Percentiles rank a stretch among this genome's conserved stretches.
phyloP scores from a whole-genome alignment of 2,888 invertebrate species.

The Perithous albicinctus region DNA sequence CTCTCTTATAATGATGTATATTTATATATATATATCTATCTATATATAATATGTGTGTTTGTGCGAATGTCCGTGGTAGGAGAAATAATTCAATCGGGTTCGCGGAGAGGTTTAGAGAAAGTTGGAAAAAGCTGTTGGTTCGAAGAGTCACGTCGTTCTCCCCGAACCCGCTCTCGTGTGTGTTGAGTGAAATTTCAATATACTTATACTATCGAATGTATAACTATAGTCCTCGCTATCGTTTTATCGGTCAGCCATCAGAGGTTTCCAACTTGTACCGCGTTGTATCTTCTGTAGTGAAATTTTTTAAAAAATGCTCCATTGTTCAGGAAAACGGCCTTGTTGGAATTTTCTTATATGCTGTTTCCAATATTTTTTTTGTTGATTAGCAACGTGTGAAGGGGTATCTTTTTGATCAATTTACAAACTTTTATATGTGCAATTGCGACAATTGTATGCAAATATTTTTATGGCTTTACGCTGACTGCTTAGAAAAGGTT shows the following conservation, averaged over 20 bases:
- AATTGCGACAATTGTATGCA: too few relatives aligned
- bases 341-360: background rate
- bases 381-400: too few relatives aligned
- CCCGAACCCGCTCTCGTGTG: slow-evolving; percentile 49
- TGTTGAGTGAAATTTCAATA: slow-evolving; percentile 59
- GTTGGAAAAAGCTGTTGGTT: slow-evolving; percentile 62
- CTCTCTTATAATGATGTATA: background rate
- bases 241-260: slow-evolving; percentile 51
- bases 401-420: too few relatives aligned
- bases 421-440: too few relatives aligned
- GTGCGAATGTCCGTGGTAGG: slow-evolving; percentile 10
- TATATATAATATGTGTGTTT: background rate
- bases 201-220: slow-evolving; percentile 20
- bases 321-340: background rate
- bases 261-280: slow-evolving; percentile 16
- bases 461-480: too few relatives aligned
- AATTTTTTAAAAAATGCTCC: background rate
- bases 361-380: background rate
- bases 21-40: background rate
- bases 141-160: slow-evolving; percentile 58
- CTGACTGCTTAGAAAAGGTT: too few relatives aligned
- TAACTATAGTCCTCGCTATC: slow-evolving; percentile 3
- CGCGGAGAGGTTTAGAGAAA: slow-evolving; percentile 58
- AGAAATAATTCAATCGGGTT: slow-evolving; percentile 59
- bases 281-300: background rate